Conservation (phyloP, 2,888 invertebrate genomes). For the Folsomia candida region DNA sequence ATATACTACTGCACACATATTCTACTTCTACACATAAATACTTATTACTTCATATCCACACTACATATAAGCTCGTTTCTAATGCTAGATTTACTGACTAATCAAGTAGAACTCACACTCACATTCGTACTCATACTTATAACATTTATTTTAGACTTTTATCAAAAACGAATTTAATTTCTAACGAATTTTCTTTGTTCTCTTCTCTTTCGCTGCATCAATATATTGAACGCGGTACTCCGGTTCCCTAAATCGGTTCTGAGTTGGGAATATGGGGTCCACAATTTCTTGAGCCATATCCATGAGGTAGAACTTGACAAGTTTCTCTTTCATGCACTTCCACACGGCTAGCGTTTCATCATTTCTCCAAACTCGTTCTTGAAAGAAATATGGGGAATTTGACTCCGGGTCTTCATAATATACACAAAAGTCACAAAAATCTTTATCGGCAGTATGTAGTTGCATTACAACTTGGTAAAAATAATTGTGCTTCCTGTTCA, state of each 20-base stretch:
- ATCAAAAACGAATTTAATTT: too few relatives aligned
- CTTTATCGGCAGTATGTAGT: conserved; percentile 1
- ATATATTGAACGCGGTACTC: neutral
- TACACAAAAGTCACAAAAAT: conserved; percentile 17
- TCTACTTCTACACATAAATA: too few relatives aligned
- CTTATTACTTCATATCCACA: too few relatives aligned
- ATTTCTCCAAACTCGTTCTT: conserved; percentile 2
- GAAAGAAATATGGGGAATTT: neutral
- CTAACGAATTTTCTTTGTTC: too few relatives aligned
- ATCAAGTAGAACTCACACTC: too few relatives aligned
- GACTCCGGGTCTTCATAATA: neutral
- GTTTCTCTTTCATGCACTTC: conserved; percentile 13
- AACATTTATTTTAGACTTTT: too few relatives aligned
- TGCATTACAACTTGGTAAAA: too few relatives aligned
- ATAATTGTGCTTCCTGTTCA: conserved; percentile 1
- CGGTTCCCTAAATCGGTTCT: conserved; percentile 7
- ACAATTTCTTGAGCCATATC: conserved; percentile 21
- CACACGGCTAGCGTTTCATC: neutral
- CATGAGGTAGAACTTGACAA: conserved; percentile 1
- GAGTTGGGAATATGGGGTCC: neutral
- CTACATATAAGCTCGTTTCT: too few relatives aligned
- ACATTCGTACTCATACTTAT: too few relatives aligned
- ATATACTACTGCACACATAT: too few relatives aligned
- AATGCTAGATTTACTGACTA: too few relatives aligned
- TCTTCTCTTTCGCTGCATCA: neutral